Evolutionary conservation across 2,113 vertebrate species (phyloP).

Genomic region (Neopipo cinnamomea): DNA sequence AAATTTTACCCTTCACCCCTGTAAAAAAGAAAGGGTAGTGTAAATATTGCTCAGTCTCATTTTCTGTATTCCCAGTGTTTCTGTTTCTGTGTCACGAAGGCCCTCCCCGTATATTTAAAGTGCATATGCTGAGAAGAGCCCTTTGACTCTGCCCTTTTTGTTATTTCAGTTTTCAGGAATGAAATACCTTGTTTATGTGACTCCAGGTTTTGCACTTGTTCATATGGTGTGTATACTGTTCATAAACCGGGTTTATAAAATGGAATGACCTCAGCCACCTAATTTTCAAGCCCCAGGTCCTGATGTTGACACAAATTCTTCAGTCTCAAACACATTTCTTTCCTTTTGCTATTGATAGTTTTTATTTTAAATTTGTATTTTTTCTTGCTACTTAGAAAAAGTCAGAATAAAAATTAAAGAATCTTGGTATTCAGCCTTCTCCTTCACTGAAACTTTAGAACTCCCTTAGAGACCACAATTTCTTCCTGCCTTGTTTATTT

Average conservation of each 20-base stretch:
- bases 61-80: slow-evolving; percentile 18
- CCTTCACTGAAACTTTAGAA: background rate
- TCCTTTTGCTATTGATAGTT: background rate
- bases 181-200: slow-evolving; percentile 57
- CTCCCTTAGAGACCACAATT: background rate
- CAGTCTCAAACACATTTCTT: background rate
- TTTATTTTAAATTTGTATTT: background rate
- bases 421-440: background rate
- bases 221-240: background rate
- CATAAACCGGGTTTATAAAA: slow-evolving; percentile 37
- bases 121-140: background rate
- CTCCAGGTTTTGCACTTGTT: slow-evolving; percentile 54
- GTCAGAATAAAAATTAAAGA: background rate
- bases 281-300: slow-evolving; percentile 19
- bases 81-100: slow-evolving; percentile 10
- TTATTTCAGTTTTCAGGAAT: slow-evolving; percentile 59
- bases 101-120: slow-evolving; percentile 9
- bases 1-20: background rate
- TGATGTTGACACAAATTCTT: slow-evolving; percentile 37
- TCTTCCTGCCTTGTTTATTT: background rate
- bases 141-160: slow-evolving; percentile 46
- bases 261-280: slow-evolving; percentile 28
- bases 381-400: background rate
- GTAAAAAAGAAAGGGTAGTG: background rate
- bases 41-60: slow-evolving; percentile 35